A percentile compares a stretch with the other conserved stretches of the same genome.
phyloP scores from a whole-genome alignment of 2,797 vertebrate genomes.

The Chromobotia macracanthus region DNA sequence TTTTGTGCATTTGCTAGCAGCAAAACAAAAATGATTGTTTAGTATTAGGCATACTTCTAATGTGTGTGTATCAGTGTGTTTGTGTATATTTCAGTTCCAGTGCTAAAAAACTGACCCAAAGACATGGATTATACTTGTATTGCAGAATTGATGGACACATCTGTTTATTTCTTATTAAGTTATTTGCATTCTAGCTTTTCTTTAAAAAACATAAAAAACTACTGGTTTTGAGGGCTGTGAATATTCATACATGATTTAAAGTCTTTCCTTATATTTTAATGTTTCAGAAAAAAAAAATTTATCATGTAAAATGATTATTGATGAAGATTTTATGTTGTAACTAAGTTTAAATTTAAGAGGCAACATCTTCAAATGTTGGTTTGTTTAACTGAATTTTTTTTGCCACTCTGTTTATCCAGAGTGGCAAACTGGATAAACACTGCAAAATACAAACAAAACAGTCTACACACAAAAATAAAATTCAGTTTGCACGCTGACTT shows the following conservation, averaged over 20 bases:
- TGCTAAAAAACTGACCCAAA: constrained; percentile 30
- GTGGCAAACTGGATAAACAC: constrained; percentile 6
- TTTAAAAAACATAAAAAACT: constrained; percentile 9
- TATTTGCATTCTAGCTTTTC: constrained; percentile 8
- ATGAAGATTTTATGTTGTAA: background rate
- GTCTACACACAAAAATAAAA: constrained; percentile 3
- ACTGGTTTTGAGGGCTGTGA: background rate
- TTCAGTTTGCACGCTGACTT: background rate
- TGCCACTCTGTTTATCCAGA: no score
- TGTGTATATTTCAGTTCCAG: constrained; percentile 23
- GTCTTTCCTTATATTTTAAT: background rate
- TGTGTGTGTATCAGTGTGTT: constrained; percentile 24
- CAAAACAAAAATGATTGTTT: background rate
- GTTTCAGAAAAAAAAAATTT: no score
- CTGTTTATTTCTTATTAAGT: constrained; percentile 16
- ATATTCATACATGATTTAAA: background rate
- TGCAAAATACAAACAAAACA: constrained; percentile 15
- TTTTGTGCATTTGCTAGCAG: background rate
- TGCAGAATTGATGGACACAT: background rate
- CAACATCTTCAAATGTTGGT: background rate
- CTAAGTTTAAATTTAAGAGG: background rate
- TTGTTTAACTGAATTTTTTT: background rate
- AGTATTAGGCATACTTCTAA: background rate
- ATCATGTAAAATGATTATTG: no score
- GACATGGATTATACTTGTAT: background rate